Evolutionary conservation across 2,797 vertebrate genomes (phyloP).

Genomic region (Hyperoplus lanceolatus): DNA sequence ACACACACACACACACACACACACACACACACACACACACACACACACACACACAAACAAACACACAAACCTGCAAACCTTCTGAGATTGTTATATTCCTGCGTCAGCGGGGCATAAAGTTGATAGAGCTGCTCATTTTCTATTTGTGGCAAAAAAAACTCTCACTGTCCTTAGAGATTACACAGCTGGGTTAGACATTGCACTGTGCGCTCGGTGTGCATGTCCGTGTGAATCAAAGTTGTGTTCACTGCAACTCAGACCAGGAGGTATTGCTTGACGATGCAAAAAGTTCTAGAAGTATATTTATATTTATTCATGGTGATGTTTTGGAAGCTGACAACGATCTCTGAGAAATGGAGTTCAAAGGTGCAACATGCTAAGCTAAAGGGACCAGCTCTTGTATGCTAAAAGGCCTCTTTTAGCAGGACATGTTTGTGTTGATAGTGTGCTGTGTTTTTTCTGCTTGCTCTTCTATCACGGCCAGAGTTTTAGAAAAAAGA

Average conservation of each 20-base stretch:
- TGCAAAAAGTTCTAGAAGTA: slow-evolving; percentile 4
- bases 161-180: slow-evolving; percentile 20
- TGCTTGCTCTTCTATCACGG: slow-evolving; percentile 3
- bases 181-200: slow-evolving; percentile 23
- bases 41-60: too few species aligned
- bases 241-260: slow-evolving; percentile 8
- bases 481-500: slow-evolving; percentile 15
- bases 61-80: neutral
- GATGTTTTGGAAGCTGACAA: slow-evolving; percentile 19
- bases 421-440: slow-evolving; percentile 4
- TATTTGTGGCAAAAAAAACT: slow-evolving; percentile 19
- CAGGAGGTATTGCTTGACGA: neutral
- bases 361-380: slow-evolving; percentile 13
- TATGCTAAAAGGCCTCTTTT: slow-evolving; percentile 14
- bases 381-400: slow-evolving; percentile 28
- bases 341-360: slow-evolving; percentile 9
- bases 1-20: too few species aligned
- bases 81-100: neutral
- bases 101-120: neutral
- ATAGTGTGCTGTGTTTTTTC: neutral
- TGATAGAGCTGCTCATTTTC: slow-evolving; percentile 5
- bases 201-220: neutral
- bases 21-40: too few species aligned
- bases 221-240: slow-evolving; percentile 12
- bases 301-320: slow-evolving; percentile 21